phyloP scores from a whole-genome alignment of 2,113 vertebrate genomes.

The Illadopsis cleaveri region DNA sequence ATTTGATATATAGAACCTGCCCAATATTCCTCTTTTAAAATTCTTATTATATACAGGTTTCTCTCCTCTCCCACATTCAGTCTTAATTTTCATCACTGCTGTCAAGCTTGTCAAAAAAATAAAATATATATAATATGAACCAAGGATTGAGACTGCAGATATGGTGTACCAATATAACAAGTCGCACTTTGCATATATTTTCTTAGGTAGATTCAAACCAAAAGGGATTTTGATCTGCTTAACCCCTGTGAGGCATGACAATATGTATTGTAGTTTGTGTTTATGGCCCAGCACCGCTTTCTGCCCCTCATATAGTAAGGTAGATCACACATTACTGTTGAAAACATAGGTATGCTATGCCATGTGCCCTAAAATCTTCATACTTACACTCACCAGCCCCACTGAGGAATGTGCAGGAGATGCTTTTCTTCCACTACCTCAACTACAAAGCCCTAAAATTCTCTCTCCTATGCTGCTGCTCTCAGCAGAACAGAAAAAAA shows the following conservation, averaged over 20 bases:
- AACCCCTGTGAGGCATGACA: background rate
- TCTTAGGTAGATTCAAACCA: background rate
- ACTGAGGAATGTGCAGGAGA: background rate
- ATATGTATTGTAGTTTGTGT: background rate
- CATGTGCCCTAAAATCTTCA: background rate
- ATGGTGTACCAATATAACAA: background rate
- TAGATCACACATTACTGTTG: background rate
- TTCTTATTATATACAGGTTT: background rate
- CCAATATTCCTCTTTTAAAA: background rate
- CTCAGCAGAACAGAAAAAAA: background rate
- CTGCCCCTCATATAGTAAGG: background rate
- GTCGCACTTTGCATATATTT: background rate
- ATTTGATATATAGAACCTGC: background rate
- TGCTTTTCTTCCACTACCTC: background rate
- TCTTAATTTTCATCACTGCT: constrained; percentile 17
- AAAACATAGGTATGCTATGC: background rate
- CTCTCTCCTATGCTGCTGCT: background rate
- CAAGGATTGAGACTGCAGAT: background rate
- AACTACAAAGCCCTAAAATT: background rate
- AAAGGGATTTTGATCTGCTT: background rate
- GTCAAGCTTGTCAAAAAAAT: background rate
- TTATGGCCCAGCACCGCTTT: background rate
- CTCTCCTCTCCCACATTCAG: background rate
- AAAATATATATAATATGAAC: background rate
- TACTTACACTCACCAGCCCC: background rate